These are phyloP conservation scores for Pectinophora gossypiella DNA, from an alignment of 1,140 invertebrate genomes.

Conservation along the genomic window DNA sequence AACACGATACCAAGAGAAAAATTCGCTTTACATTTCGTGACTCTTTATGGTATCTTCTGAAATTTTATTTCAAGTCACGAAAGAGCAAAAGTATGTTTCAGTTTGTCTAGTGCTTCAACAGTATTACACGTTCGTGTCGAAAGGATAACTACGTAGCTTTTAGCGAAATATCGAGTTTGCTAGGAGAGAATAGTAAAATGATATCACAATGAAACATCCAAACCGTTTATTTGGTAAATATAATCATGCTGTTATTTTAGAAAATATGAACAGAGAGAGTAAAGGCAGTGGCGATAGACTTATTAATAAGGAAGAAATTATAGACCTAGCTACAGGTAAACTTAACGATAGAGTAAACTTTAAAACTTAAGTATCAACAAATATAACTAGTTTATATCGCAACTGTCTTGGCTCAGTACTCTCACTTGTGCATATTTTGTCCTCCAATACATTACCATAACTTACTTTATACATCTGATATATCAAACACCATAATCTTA, in stretches of 20 bases:
- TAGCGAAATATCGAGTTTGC: neutral
- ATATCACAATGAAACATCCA: constrained; percentile 14
- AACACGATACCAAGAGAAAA: too few species aligned
- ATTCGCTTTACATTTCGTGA: too few species aligned
- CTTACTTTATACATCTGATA: constrained; percentile 26
- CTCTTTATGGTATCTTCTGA: too few species aligned
- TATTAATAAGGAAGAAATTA: constrained; percentile 1
- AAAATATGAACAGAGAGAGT: constrained; percentile 39
- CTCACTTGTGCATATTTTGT: constrained; percentile 22
- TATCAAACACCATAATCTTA: constrained; percentile 27
- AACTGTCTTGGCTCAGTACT: constrained; percentile 54
- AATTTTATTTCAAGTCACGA: too few species aligned
- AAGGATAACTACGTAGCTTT: too few species aligned
- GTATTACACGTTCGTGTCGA: too few species aligned
- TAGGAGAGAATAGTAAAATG: neutral
- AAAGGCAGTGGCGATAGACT: constrained; percentile 38
- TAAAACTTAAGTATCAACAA: neutral
- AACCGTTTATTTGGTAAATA: constrained; percentile 25
- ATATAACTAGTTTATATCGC: constrained; percentile 10
- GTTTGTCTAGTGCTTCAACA: too few species aligned
- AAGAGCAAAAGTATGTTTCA: too few species aligned
- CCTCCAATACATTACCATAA: constrained; percentile 15
- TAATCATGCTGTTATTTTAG: constrained; percentile 8
- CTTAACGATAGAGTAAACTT: constrained; percentile 7
- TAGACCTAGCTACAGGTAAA: constrained; percentile 4